Base-by-base conservation (phyloP, 2,888 invertebrate genomes). In the Lasioglossum vierecki region DNA sequence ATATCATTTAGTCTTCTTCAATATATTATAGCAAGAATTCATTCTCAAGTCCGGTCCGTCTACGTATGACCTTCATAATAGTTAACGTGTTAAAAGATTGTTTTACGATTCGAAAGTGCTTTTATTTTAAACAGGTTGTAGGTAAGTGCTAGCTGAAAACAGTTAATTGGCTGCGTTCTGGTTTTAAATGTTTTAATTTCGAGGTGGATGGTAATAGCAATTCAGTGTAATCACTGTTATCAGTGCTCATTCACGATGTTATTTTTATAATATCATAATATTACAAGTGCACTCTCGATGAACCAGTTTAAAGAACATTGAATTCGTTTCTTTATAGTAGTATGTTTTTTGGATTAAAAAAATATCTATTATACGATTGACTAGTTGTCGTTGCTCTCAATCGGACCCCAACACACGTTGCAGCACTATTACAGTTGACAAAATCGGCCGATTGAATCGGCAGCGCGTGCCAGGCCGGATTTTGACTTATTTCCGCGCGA, bases 401-500 rank as follows among this genome's bases (percentile, higher is more conserved):
- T 53, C 53, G n/a, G n/a, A n/a, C 0, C 8, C 2, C 22, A 5
- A 18, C 18, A 0, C 0, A 22, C 22, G 22, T 22, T 53, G 53
- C 53, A 8, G 8, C 53, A 53, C 53, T 22, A 22, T 53, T 53
- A 53, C 53, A 9, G 53, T 53, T 9, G 53, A 53, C 9, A 2
- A 66, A 2, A 66, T 39, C 66, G 66, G 18, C 18, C 15, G 30
- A 9, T 18, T 66, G 82, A 82, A 66, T 76, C 60, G 74, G 3
- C 57, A 53, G 80, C 82, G 80, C 84, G 82, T 80, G 87, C 82
- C 84, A 79, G 88, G 91, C 9, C n/a, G 53, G 53, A 90, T 93
- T 92, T 93, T 90, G 91, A 90, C 91, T 90, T 85, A 91, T 92
- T 92, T 92, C 91, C 91, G 89, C 88, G 35, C 88, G 88, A 85